These are phyloP conservation scores for Turritopsis rubra DNA, from an alignment of 30 jellyfish, hydroid and myxozoan genomes.

Conservation along the genomic window DNA sequence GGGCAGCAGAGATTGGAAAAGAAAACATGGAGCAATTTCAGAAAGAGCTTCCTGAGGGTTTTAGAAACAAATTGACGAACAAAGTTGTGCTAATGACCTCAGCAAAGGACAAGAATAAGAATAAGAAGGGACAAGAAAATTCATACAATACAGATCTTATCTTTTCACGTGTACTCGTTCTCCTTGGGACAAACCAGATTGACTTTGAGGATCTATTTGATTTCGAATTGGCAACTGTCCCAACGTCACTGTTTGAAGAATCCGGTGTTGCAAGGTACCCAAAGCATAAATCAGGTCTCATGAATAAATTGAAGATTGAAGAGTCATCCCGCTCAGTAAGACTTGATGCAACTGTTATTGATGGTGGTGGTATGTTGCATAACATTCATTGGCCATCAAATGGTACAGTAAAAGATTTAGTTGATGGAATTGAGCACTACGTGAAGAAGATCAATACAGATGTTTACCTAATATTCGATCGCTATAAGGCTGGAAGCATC, in stretches of 20 bases:
- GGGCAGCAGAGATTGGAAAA: neutral
- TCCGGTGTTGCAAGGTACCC: constrained; percentile 5
- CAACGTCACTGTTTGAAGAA: neutral
- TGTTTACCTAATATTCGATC: constrained; percentile 1
- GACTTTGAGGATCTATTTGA: neutral
- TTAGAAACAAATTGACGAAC: neutral
- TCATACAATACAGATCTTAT: neutral
- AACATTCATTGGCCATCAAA: neutral
- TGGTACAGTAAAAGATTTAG: neutral
- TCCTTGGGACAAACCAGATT: neutral
- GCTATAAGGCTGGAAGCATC: constrained; percentile 4
- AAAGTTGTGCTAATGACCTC: neutral
- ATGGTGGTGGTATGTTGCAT: neutral
- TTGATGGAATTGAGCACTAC: neutral
- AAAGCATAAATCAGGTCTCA: neutral
- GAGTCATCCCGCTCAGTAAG: neutral
- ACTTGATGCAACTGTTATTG: neutral
- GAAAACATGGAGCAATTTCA: neutral
- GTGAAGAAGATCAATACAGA: neutral
- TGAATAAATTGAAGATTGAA: constrained; percentile 3
- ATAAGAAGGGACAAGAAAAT: neutral
- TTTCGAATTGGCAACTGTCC: neutral
- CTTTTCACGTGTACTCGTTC: neutral
- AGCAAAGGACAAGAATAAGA: neutral
- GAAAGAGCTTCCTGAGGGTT: neutral